These are phyloP conservation scores for Oconnorella tubifera DNA, from an alignment of 2,888 invertebrate species.

Conservation along the genomic window DNA sequence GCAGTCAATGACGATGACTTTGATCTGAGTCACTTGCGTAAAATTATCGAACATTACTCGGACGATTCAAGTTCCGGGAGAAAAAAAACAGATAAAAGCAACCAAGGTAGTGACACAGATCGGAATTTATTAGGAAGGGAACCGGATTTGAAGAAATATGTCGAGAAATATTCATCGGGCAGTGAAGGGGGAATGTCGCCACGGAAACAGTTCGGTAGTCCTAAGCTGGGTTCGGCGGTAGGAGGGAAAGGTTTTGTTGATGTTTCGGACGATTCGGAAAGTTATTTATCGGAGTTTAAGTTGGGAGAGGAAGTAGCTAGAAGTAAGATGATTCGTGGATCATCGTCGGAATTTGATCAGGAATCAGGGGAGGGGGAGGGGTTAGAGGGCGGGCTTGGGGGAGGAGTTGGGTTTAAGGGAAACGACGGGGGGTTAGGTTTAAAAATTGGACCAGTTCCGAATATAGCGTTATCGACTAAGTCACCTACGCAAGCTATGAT, in stretches of 20 bases:
- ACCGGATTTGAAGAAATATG: background rate
- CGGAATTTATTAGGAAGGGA: background rate
- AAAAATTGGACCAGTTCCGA: background rate
- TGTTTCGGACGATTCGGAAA: background rate
- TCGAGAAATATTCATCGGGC: background rate
- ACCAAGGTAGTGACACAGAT: background rate
- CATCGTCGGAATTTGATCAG: background rate
- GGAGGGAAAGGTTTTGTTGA: background rate
- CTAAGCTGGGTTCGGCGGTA: background rate
- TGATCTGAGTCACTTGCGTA: conserved; percentile 2
- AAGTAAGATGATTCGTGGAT: background rate
- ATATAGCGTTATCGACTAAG: background rate
- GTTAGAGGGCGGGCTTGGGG: background rate
- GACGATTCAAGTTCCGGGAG: background rate
- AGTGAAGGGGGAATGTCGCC: background rate
- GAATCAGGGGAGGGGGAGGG: background rate
- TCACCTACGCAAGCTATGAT: background rate
- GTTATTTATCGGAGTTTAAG: background rate
- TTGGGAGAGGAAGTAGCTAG: background rate
- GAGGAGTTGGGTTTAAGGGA: no score
- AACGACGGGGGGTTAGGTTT: background rate
- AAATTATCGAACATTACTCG: conserved; percentile 6
- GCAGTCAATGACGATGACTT: background rate
- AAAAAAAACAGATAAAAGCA: no score
- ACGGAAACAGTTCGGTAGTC: background rate